A percentile compares a stretch with the other conserved stretches of the same genome.
Evolutionary conservation across 1,140 invertebrate species (phyloP).

Genomic region (Pseudomyrmex cubaensis): DNA sequence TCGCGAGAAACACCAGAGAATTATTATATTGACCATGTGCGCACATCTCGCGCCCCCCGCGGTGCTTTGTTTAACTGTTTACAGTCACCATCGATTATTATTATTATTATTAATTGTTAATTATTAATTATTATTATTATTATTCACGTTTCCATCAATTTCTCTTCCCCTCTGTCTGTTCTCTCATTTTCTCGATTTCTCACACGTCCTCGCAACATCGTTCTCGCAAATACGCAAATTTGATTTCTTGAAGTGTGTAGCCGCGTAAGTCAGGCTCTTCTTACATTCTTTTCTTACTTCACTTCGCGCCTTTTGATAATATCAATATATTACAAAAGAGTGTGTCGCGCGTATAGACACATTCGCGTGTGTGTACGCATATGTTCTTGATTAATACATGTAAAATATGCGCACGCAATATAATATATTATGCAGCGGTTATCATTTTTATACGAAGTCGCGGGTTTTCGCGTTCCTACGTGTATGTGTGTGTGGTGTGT

Average conservation of each 20-base stretch:
- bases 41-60: constrained; percentile 69
- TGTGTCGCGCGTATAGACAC: constrained; percentile 41
- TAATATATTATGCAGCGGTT: constrained; percentile 39
- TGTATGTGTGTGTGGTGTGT: constrained; percentile 38
- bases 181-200: constrained; percentile 39
- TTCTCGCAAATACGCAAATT: constrained; percentile 76
- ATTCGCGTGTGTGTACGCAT: constrained; percentile 39
- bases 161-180: constrained; percentile 24
- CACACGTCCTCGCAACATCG: constrained; percentile 40
- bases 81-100: constrained; percentile 72
- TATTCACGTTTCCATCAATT: constrained; percentile 58
- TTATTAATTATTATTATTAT: constrained; percentile 12
- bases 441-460: constrained; percentile 26
- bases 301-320: constrained; percentile 63
- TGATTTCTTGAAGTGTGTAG: constrained; percentile 76
- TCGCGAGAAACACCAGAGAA: not conserved
- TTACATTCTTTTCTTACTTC: not conserved
- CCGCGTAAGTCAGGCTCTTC: constrained; percentile 66
- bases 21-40: constrained; percentile 20
- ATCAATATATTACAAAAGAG: constrained; percentile 59
- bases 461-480: constrained; percentile 18
- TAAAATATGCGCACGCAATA: constrained; percentile 52
- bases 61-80: constrained; percentile 78
- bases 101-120: too few species aligned
- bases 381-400: constrained; percentile 59